Percentiles rank a stretch among this genome's conserved stretches.
phyloP scores from a whole-genome alignment of 2,797 vertebrate species.

The Anableps anableps region DNA sequence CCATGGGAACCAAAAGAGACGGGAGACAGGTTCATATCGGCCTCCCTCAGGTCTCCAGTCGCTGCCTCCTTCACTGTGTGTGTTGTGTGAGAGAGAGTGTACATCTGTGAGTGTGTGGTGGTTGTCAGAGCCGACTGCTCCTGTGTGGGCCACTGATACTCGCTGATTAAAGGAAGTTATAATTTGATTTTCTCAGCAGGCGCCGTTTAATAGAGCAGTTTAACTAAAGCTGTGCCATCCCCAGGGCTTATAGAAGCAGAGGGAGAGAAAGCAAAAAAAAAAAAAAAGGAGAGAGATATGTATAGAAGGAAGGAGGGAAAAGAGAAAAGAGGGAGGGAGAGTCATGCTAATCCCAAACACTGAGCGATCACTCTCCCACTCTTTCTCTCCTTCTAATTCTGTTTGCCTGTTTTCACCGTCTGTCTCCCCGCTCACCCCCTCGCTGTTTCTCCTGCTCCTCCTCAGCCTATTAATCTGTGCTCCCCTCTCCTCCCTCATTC shows the following conservation, averaged over 20 bases:
- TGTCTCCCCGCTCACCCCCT: conserved; percentile 42
- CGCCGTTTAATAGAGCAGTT: conserved; percentile 84
- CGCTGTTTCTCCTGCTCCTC: conserved; percentile 62
- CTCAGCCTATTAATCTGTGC: conserved; percentile 72
- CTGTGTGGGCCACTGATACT: conserved; percentile 84
- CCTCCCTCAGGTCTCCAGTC: conserved; percentile 83
- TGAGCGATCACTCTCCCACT: conserved; percentile 87
- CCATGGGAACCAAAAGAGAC: conserved; percentile 83
- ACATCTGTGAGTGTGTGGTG: conserved; percentile 31
- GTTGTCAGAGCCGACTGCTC: conserved; percentile 78
- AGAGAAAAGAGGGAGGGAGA: conserved; percentile 43
- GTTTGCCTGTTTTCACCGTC: conserved; percentile 71
- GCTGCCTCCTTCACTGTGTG: conserved; percentile 65
- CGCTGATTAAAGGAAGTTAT: conserved; percentile 85
- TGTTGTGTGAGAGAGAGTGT: conserved; percentile 6
- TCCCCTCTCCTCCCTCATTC: conserved; percentile 48
- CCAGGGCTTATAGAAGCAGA: conserved; percentile 78
- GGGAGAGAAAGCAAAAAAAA: conserved; percentile 53
- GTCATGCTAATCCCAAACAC: conserved; percentile 86
- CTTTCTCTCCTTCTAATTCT: conserved; percentile 83
- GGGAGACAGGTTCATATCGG: conserved; percentile 82
- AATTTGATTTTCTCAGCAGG: conserved; percentile 85
- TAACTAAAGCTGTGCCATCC: conserved; percentile 84
- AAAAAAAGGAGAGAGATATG: conserved; percentile 42
- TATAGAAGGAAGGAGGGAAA: conserved; percentile 29